Evolutionary conservation across 1,140 invertebrate genomes (phyloP).

Genomic region (Neomicropteryx cornuta): DNA sequence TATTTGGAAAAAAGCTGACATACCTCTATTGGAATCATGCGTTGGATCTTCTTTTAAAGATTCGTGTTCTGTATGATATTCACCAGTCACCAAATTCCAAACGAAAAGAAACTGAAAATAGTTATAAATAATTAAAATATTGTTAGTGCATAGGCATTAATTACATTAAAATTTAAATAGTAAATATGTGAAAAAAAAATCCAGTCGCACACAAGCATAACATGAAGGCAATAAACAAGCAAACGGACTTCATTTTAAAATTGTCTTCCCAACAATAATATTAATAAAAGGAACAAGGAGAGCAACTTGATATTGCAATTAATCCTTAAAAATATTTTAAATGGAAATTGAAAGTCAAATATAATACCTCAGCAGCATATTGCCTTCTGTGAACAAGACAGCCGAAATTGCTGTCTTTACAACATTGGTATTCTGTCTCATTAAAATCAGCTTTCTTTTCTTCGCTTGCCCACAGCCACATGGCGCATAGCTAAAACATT

Average conservation of each 20-base stretch:
- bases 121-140: not conserved
- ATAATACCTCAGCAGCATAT: constrained; percentile 31
- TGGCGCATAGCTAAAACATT: constrained; percentile 27
- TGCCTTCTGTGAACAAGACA: constrained; percentile 28
- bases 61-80: constrained; percentile 34
- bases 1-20: too few relatives aligned
- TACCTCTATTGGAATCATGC: constrained; percentile 33
- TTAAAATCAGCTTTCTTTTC: constrained; percentile 13
- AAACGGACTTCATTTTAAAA: too few relatives aligned
- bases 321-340: not conserved
- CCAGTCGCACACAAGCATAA: too few relatives aligned
- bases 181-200: too few relatives aligned
- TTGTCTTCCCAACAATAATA: too few relatives aligned
- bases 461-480: constrained; percentile 37
- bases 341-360: not conserved
- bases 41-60: constrained; percentile 36
- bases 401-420: constrained; percentile 19
- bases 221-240: too few relatives aligned
- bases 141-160: not conserved
- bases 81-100: constrained; percentile 35
- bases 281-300: not conserved
- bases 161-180: not conserved
- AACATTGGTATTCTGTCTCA: constrained; percentile 22
- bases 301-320: not conserved
- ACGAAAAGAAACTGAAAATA: constrained; percentile 33